Percentiles rank a stretch among this genome's conserved stretches.
Conservation (phyloP, 1,140 invertebrate species). For the Procambarus virginalis region DNA sequence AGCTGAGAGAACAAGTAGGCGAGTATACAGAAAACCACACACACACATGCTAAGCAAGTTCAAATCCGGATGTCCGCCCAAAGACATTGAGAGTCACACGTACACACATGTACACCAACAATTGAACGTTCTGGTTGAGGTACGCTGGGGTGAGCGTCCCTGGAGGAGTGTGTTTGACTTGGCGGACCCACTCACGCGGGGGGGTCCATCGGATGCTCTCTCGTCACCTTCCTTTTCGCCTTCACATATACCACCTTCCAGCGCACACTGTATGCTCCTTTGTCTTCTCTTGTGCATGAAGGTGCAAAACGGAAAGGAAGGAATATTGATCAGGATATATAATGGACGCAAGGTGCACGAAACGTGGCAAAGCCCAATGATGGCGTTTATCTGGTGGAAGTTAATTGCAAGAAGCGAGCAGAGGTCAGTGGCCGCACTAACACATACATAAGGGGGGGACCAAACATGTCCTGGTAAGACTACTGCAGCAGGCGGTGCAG, state of each 20-base stretch:
- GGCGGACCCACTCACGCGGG: neutral
- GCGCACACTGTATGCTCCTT: no score
- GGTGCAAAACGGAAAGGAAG: neutral
- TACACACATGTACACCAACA: conserved; percentile 7
- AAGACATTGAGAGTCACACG: neutral
- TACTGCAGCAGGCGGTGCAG: neutral
- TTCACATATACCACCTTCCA: neutral
- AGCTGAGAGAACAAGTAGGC: neutral
- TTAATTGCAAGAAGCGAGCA: neutral
- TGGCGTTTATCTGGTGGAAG: neutral
- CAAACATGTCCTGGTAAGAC: neutral
- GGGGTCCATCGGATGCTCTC: neutral
- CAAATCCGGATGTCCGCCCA: no score
- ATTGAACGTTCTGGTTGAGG: neutral
- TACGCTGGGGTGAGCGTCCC: neutral
- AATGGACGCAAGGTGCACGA: neutral
- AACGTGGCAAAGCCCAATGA: neutral
- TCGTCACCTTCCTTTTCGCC: neutral
- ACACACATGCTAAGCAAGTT: neutral
- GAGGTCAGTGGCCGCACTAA: neutral
- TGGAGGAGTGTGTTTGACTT: neutral
- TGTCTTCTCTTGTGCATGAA: no score
- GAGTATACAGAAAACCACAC: neutral
- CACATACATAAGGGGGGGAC: neutral
- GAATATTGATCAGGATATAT: neutral